Evolutionary conservation across 1,140 invertebrate genomes (phyloP).

Genomic region (Leptoteleia sp.): DNA sequence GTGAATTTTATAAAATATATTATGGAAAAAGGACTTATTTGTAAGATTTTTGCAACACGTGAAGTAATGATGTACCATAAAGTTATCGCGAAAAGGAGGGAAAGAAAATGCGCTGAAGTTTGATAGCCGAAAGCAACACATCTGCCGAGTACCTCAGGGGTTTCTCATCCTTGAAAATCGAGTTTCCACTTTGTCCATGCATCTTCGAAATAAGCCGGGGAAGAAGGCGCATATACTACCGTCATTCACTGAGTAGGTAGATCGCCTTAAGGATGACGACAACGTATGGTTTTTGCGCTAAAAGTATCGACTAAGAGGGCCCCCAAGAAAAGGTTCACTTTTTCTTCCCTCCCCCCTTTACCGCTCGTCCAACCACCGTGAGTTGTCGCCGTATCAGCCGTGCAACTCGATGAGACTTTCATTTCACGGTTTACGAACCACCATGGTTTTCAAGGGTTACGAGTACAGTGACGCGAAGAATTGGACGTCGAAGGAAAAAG

Average conservation of each 20-base stretch:
- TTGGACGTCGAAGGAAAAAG: conserved; percentile 20
- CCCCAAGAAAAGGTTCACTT: conserved; percentile 46
- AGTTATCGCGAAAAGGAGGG: conserved; percentile 42
- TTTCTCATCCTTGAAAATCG: conserved; percentile 53
- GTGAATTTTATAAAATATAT: too few species aligned
- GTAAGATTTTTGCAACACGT: neutral
- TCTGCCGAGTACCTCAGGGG: conserved; percentile 31
- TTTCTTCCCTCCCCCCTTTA: conserved; percentile 25
- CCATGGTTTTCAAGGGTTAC: conserved; percentile 51
- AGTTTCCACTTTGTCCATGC: conserved; percentile 56
- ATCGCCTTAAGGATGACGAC: conserved; percentile 59
- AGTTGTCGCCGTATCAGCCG: conserved; percentile 27
- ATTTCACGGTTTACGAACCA: conserved; percentile 72
- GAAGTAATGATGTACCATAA: conserved; percentile 29
- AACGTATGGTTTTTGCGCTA: conserved; percentile 55
- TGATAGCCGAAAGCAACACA: conserved; percentile 40
- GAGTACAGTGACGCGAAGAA: conserved; percentile 15
- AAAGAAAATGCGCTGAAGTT: conserved; percentile 29
- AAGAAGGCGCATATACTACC: conserved; percentile 49
- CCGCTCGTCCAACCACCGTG: conserved; percentile 11
- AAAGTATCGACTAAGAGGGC: conserved; percentile 62
- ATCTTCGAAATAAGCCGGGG: conserved; percentile 41
- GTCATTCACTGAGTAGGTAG: conserved; percentile 56
- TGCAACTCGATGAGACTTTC: conserved; percentile 66
- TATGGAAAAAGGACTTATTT: too few species aligned